Conservation (phyloP, 92 coral and sea anemone genomes). For the Heteractis magnifica region DNA sequence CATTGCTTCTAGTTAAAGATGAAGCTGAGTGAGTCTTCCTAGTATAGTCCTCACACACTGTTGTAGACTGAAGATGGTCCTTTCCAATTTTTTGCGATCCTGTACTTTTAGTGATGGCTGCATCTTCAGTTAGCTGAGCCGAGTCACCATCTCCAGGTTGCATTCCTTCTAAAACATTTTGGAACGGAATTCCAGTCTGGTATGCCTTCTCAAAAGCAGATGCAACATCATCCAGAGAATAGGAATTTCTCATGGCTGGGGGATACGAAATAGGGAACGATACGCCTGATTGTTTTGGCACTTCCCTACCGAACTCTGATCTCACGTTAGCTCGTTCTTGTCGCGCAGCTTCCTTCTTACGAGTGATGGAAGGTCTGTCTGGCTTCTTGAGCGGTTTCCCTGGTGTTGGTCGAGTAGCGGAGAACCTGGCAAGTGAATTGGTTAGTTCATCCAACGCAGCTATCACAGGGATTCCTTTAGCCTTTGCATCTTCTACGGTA, state of each 20-base stretch:
- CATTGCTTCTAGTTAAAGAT: neutral
- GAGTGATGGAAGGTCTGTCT: slow-evolving; percentile 21
- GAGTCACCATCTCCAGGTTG: slow-evolving; percentile 30
- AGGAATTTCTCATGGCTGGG: slow-evolving; percentile 54
- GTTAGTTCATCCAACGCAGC: slow-evolving; percentile 74
- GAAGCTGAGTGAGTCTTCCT: neutral
- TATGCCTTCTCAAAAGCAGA: slow-evolving; percentile 71
- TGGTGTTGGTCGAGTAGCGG: slow-evolving; percentile 29
- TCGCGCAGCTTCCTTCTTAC: slow-evolving; percentile 27
- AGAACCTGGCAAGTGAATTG: slow-evolving; percentile 51
- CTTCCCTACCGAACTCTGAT: neutral
- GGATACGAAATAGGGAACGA: slow-evolving; percentile 48
- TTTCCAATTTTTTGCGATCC: slow-evolving; percentile 1
- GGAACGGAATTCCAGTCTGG: slow-evolving; percentile 63
- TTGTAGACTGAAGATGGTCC: neutral
- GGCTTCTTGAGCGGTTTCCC: slow-evolving; percentile 19
- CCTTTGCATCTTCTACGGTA: slow-evolving; percentile 63
- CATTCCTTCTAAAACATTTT: slow-evolving; percentile 49
- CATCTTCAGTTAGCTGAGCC: neutral
- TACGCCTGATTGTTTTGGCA: neutral
- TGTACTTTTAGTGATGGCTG: neutral
- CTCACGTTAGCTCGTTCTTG: slow-evolving; percentile 9
- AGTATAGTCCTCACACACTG: neutral
- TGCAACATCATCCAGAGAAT: slow-evolving; percentile 82
- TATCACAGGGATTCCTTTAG: slow-evolving; percentile 76